Evolutionary conservation across 2,113 vertebrate species (phyloP), one percentile per base, ranked within the genome.

Genomic region (Cheirogaleus medius): DNA sequence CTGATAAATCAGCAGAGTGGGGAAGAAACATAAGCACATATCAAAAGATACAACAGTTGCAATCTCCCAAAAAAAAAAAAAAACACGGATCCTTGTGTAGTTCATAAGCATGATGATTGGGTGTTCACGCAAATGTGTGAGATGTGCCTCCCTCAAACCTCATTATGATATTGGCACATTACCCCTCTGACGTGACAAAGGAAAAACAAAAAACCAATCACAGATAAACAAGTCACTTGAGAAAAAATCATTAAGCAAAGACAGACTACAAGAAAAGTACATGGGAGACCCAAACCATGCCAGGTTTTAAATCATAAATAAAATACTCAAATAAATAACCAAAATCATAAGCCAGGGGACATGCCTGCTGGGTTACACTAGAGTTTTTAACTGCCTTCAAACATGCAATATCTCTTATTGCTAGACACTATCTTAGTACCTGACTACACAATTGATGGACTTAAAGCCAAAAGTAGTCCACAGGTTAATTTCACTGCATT

Each of bases 271-370:
- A 58, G 66, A 91, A 90, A 87, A 96, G 81, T n/a, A 71, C 34
- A 90, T 11, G 21, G 0, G 11, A 87, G 39, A 69, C 60, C 12
- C 39, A 68, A 94, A 68, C 13, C 74, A 95, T 9, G 25, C 29
- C 54, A 60, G 12, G 42, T 49, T 91, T 94, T 92, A 91, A 90
- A 37, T 44, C 90, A 84, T 74, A 63, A 90, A 84, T 66, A 87
- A 94, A 93, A 91, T 54, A 47, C n/a, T 87, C 83, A 94, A 81
- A 86, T 47, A 87, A 94, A 81, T 85, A 81, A 88, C n/a, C 52
- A 86, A 91, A 89, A 93, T 56, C 90, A 86, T 54, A 92, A 94
- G 5, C 78, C 77, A 87, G 49, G 37, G 11, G 9, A 68, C 74
- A 29, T 34, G 47, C n/a, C 84, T 90, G 20, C 44, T 87, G 42